Percentiles rank a stretch among this genome's conserved stretches.
phyloP scores from a whole-genome alignment of 1,140 invertebrate genomes.

The Hyposmocoma kahamanoa region DNA sequence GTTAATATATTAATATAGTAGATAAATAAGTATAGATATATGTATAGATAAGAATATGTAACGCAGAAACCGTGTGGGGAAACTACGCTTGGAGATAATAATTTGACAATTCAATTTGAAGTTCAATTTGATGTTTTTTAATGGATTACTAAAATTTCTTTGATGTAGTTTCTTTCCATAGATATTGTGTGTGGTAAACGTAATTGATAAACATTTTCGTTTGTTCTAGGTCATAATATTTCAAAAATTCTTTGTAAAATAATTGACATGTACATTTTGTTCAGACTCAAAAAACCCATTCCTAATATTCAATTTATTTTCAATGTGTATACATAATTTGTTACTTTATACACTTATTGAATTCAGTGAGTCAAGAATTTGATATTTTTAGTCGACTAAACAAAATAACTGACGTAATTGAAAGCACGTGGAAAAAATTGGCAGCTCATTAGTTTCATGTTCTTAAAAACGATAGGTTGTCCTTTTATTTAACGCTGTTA shows the following conservation, averaged over 20 bases:
- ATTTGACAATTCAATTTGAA: slow-evolving; percentile 60
- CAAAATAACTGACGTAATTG: too few relatives aligned
- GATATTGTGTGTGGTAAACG: slow-evolving; percentile 27
- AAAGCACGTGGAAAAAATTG: too few relatives aligned
- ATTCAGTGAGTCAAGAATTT: not conserved
- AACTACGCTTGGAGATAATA: slow-evolving; percentile 69
- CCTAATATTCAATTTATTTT: not conserved
- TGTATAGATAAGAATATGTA: slow-evolving; percentile 25
- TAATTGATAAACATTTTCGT: slow-evolving; percentile 14
- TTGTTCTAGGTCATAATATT: slow-evolving; percentile 11
- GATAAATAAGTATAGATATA: not conserved
- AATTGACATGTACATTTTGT: not conserved
- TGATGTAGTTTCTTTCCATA: slow-evolving; percentile 60
- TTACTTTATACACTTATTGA: not conserved
- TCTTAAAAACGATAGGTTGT: too few relatives aligned
- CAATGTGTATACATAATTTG: not conserved
- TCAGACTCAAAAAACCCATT: not conserved
- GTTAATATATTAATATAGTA: slow-evolving; percentile 20
- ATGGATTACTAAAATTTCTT: slow-evolving; percentile 36
- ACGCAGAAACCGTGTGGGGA: slow-evolving; percentile 64
- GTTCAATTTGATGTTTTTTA: slow-evolving; percentile 54
- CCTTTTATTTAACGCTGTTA: too few relatives aligned
- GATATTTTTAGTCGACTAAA: too few relatives aligned
- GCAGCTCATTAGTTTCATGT: too few relatives aligned
- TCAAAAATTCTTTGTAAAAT: not conserved